phyloP scores from a whole-genome alignment of 2,113 vertebrate species.

The Zosterops hypoxanthus region DNA sequence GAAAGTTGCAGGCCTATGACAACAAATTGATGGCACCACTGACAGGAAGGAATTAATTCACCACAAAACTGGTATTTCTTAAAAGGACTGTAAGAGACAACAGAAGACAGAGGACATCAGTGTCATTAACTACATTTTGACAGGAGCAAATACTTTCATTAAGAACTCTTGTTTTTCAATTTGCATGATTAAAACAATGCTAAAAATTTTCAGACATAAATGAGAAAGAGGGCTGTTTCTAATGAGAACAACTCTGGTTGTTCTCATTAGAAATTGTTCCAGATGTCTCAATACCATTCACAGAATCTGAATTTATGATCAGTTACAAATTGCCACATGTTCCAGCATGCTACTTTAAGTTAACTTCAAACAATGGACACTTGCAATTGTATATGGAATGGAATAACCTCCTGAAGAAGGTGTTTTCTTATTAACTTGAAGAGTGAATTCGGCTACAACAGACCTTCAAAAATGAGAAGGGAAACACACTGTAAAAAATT shows the following conservation, averaged over 20 bases:
- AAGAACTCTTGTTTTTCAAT: neutral
- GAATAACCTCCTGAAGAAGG: neutral
- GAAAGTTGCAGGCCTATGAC: neutral
- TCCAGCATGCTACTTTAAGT: neutral
- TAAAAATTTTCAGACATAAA: neutral
- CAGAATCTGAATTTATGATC: neutral
- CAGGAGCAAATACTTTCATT: neutral
- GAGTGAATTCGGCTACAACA: neutral
- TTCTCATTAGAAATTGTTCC: neutral
- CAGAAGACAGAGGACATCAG: neutral
- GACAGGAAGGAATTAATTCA: neutral
- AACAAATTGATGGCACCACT: neutral
- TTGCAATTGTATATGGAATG: neutral
- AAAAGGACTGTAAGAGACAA: neutral
- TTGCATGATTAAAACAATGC: neutral
- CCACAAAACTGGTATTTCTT: neutral
- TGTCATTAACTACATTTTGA: neutral
- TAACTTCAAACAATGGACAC: neutral
- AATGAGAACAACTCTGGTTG: neutral
- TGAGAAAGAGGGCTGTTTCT: neutral
- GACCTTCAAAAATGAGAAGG: neutral
- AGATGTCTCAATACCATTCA: neutral
- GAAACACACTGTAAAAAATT: neutral
- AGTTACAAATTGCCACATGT: neutral
- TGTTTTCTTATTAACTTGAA: neutral